Base-by-base conservation (phyloP, 2,888 invertebrate genomes). In the Panopea generosa region DNA sequence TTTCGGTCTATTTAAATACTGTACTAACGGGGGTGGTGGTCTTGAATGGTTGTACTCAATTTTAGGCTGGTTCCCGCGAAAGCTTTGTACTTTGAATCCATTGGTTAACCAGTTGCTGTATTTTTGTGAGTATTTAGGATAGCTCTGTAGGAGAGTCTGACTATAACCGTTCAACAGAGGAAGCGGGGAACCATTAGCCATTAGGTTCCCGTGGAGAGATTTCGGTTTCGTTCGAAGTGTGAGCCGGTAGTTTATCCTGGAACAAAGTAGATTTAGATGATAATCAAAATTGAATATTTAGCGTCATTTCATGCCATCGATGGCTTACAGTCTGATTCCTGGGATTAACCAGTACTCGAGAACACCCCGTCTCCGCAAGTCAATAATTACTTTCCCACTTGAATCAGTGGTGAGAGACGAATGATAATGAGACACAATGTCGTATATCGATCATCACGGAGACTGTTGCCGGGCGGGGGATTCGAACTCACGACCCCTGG, bases 71-170 rank as follows among this genome's bases (percentile, higher is more conserved):
- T 60, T 61, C n/a, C 52, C 57, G n/a, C 71, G 62, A 47, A 85
- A 73, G 62, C 84, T 85, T 60, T 85, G 85, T 9, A 85, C 81
- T 77, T 85, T 85, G 9, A 85, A 63, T 24, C 85, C 84, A 47
- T 79, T 66, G 18, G 85, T 84, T 11, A 85, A 57, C 85, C 85
- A 85, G 9, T 63, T 74, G 40, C 81, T 71, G 33, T 83, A 81
- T 66, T 60, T 67, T 52, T 84, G 84, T 26, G 82, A 75, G 65
- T 81, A 78, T 47, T 74, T 55, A 7, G 83, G 85, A 43, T 79
- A 77, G 50, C 69, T 74, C 29, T 78, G 79, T 16, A 77, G 71
- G 0, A 85, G 69, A 33, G 84, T 79, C 59, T 85, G 82, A 43
- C 70, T 78, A 50, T 81, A 85, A 27, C 84, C 84, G 33, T 84